Base-by-base conservation (phyloP, 2,888 invertebrate species). In the Endotricha flammealis region DNA sequence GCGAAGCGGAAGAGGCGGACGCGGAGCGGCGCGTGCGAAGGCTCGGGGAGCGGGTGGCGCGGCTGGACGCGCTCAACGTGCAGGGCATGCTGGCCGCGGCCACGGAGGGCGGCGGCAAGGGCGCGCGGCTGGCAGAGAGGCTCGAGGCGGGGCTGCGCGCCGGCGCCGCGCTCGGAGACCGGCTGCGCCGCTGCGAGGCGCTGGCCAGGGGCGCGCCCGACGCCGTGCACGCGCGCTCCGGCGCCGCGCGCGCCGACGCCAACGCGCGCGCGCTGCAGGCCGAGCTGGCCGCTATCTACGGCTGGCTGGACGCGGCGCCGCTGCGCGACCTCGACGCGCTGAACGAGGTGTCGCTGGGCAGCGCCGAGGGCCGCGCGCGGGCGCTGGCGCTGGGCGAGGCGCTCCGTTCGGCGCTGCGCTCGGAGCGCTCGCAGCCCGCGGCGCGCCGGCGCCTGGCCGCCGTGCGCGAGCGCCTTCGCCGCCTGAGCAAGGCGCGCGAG, bases 1-100 rank as follows among this genome's bases (percentile, higher is more conserved):
- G 94, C 63, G 93, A 95, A 66, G 93, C 93, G 72, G 96, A 95
- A n/a, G 94, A 97, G 41, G 92, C 92, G 36, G 93, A 95, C 79
- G 95, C 95, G 6, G 91, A 91, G 77, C 87, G 87, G 10, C 91
- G 91, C 61, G 91, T 91, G 88, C 69, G 64, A 10, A 92, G 83
- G 41, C 86, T 98, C 20, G 93, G 94, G 2, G 92, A 93, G 61
- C 95, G 96, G 64, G 82, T 98, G 35, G 95, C 95, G 16, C 90
- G 95, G 39, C 72, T 80, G 22, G 82, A 77, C 52, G 75, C 78
- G 36, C 74, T 74, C 92, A 95, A 46, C 91, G 96, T 59, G 93
- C 95, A 56, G 92, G 97, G 88, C 94, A 97, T 39, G 94, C 69
- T 79, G 41, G 76, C 72, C 36, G 83, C 77, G 88, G 83, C 90